Base-by-base conservation (phyloP, 2,113 vertebrate species). In the Microcebus lehilahytsara region DNA sequence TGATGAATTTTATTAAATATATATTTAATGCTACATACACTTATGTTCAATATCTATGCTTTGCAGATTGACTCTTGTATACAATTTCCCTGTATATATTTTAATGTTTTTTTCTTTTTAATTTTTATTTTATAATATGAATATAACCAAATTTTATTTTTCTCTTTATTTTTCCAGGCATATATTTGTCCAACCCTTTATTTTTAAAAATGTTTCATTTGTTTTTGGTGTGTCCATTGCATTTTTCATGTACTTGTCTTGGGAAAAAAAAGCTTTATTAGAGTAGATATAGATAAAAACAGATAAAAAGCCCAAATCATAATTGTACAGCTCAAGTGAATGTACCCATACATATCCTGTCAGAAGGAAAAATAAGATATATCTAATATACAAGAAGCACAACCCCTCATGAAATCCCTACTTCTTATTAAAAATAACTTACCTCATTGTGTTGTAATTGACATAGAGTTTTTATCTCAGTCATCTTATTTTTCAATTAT, bases 341-440 rank as follows among this genome's bases (percentile, higher is more conserved):
- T 20, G 1, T 6, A 20, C 1, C 5, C n/a, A 60, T 1, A 0
- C 60, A 89, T 27, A n/a, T 10, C 23, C 3, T 81, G 34, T 37
- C 10, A 95, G 10, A 67, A 51, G 1, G 71, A n/a, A 30, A 62
- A 46, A 27, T 34, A 74, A 7, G 53, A 64, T 8, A 64, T 51
- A 53, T 91, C 30, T 37, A 71, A 51, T 0, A 46, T 19, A 20
- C 0, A 51, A 46, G n/a, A 62, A 72, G 1, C 12, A 37, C 10
- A 66, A 8, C 2, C 1, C 5, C 1, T 93, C 19, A 78, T 81
- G 32, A 88, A 81, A 95, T 25, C 1, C 3, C 72, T 69, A 2
- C 1, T 81, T 91, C 11, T 93, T 92, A 77, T 60, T 85, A 34
- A 37, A n/a, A 71, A 81, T 23, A 91, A 69, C 30, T 23, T 30